These are phyloP conservation scores for Chelonus insularis DNA, from an alignment of 1,140 invertebrate genomes.

Conservation along the genomic window DNA sequence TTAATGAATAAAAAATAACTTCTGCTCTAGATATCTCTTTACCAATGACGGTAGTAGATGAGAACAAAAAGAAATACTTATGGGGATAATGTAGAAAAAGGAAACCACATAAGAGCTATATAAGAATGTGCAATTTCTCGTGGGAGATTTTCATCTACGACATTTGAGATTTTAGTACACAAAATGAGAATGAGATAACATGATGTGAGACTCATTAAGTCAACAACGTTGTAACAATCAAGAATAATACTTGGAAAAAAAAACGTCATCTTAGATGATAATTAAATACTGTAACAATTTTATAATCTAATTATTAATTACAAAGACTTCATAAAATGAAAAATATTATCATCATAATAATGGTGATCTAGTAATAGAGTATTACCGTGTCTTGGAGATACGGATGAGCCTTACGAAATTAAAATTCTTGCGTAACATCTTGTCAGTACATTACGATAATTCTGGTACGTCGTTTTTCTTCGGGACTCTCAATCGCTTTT, in stretches of 20 bases:
- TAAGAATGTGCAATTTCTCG: background rate
- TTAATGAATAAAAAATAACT: too few relatives aligned
- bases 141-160: background rate
- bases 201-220: background rate
- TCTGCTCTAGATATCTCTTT: background rate
- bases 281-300: too few relatives aligned
- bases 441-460: constrained; percentile 1
- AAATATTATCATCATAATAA: too few relatives aligned
- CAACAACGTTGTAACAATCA: background rate
- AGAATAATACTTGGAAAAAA: background rate
- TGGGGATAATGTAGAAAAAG: background rate
- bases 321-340: too few relatives aligned
- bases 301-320: too few relatives aligned
- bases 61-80: background rate
- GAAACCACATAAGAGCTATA: background rate
- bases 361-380: too few relatives aligned
- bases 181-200: background rate
- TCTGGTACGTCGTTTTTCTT: background rate
- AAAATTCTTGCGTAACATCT: background rate
- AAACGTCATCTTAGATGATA: too few relatives aligned
- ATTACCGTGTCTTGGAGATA: background rate
- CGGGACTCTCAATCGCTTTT: background rate
- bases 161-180: constrained; percentile 1
- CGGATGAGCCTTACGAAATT: constrained; percentile 4
- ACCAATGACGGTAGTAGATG: background rate